These are phyloP conservation scores for Drosophila fulvimacula DNA, from an alignment of 2,888 invertebrate genomes.

Conservation along the genomic window DNA sequence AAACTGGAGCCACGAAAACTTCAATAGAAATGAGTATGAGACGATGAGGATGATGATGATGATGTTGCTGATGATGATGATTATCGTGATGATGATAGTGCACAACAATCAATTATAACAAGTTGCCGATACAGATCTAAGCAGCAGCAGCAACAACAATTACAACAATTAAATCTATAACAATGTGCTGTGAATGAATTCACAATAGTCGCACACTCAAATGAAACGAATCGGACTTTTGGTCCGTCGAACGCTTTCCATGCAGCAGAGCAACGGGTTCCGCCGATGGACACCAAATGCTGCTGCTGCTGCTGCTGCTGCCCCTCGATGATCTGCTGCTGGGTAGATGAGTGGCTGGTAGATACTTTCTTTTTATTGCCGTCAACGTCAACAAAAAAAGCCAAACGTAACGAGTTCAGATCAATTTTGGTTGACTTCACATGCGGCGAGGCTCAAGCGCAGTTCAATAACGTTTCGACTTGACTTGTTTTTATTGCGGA, in stretches of 20 bases:
- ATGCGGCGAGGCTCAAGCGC: slow-evolving; percentile 47
- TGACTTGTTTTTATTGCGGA: slow-evolving; percentile 56
- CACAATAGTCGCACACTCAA: slow-evolving; percentile 56
- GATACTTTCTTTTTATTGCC: slow-evolving; percentile 81
- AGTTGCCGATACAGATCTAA: slow-evolving; percentile 60
- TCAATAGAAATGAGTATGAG: slow-evolving; percentile 25
- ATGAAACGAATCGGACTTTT: slow-evolving; percentile 66
- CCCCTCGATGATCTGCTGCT: slow-evolving; percentile 23
- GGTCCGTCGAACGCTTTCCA: slow-evolving; percentile 60
- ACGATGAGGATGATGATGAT: slow-evolving; percentile 52
- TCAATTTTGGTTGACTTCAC: slow-evolving; percentile 79
- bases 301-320: slow-evolving; percentile 20
- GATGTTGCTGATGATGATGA: slow-evolving; percentile 47
- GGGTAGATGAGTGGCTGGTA: slow-evolving; percentile 42
- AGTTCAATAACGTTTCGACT: slow-evolving; percentile 70
- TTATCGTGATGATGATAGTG: slow-evolving; percentile 71
- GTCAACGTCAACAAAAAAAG: slow-evolving; percentile 51
- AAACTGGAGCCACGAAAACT: slow-evolving; percentile 33
- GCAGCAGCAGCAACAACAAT: slow-evolving; percentile 17
- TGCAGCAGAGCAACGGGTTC: slow-evolving; percentile 31
- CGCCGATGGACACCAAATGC: slow-evolving; percentile 15
- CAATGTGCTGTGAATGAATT: slow-evolving; percentile 39
- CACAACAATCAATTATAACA: slow-evolving; percentile 79
- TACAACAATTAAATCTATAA: slow-evolving; percentile 25
- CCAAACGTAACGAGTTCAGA: slow-evolving; percentile 78